Evolutionary conservation across 2,888 invertebrate genomes (phyloP).

Genomic region (Coremacera marginata): DNA sequence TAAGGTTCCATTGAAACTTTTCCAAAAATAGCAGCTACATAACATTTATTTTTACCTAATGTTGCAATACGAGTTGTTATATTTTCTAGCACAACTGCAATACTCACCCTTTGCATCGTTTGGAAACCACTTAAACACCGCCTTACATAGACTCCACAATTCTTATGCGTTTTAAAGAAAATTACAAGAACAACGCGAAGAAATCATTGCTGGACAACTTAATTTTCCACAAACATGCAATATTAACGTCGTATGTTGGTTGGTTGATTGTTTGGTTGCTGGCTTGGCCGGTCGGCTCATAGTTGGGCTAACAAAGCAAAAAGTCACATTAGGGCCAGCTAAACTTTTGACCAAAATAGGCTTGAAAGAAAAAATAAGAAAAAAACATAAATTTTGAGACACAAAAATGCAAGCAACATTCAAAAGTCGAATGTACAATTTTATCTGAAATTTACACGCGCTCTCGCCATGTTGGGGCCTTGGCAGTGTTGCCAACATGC

Average conservation of each 20-base stretch:
- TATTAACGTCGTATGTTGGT: neutral
- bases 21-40: too few relatives aligned
- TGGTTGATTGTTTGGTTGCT: neutral
- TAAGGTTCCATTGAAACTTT: too few relatives aligned
- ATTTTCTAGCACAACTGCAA: neutral
- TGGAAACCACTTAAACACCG: too few relatives aligned
- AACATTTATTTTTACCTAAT: neutral
- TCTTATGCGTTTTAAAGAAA: neutral
- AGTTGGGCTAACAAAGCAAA: neutral
- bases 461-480: neutral
- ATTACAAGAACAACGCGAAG: constrained; percentile 45
- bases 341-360: neutral
- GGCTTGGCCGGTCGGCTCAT: neutral
- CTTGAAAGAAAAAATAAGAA: neutral
- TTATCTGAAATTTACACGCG: constrained; percentile 29
- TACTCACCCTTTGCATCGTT: neutral
- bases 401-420: neutral
- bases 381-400: neutral
- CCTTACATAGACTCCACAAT: neutral
- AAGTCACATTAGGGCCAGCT: neutral
- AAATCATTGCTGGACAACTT: constrained; percentile 55
- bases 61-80: neutral
- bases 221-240: constrained; percentile 59
- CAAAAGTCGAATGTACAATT: constrained; percentile 12
- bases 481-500: neutral